Evolutionary conservation across 2,113 vertebrate genomes (phyloP), one percentile per base, ranked within the genome.

Genomic region (Corvus cornix): DNA sequence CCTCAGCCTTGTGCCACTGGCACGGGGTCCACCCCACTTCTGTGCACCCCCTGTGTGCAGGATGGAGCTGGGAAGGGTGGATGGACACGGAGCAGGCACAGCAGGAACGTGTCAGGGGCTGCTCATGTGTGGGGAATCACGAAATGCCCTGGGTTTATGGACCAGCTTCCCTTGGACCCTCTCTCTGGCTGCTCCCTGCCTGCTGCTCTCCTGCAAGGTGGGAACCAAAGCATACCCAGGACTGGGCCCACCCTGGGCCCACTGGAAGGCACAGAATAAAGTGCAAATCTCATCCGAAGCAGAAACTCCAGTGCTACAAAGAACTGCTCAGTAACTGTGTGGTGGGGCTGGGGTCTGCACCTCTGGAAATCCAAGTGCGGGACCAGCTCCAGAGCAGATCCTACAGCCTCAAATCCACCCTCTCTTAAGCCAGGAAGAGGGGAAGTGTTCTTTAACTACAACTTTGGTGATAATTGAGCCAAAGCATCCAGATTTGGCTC

Each of bases 21-120:
- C 39, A 31, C 0, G 0, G 63, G 1, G 13, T 31, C 28, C 33
- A 55, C 23, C 41, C 58, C 62, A 11, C 0, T 58, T 16, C 33
- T 35, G 18, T 43, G 7, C 39, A 41, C 7, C 43, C 22, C 10
- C 35, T 16, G 43, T 48, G 56, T 35, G 69, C 30, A n/a, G 5
- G 35, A 19, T 15, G 43, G 56, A 51, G 73, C 60, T 74, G 31
- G 20, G 44, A 62, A 30, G 62, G 60, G 9, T 1, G 78, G 80
- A 33, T 12, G 74, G 67, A 11, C 23, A 56, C 0, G 0, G 59
- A n/a, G 41, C 19, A 46, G 72, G 37, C 52, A 51, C 31, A 43
- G 41, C 7, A 11, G 59, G 58, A 30, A 44, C 0, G 2, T 30
- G 28, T 7, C 2, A 3, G n/a, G 72, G 41, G 63, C 37, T 59